Evolutionary conservation across 2,888 invertebrate species (phyloP).

Genomic region (Synanthedon andrenaeformis): DNA sequence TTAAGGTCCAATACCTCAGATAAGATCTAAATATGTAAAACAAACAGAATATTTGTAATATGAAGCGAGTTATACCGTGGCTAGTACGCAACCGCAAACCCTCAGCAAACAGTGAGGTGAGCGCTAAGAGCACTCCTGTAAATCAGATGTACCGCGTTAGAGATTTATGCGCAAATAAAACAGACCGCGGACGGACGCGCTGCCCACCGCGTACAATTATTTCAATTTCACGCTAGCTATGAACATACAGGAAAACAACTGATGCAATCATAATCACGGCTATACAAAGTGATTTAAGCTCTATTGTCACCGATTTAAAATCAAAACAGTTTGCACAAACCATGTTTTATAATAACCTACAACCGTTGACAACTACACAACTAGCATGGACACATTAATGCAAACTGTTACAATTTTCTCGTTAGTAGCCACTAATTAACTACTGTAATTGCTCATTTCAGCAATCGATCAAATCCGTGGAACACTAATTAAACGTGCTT

Average conservation of each 20-base stretch:
- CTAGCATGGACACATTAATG: background rate
- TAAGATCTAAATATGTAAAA: no score
- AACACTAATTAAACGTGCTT: background rate
- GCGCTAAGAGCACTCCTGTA: slow-evolving; percentile 45
- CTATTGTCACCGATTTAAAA: background rate
- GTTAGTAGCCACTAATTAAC: slow-evolving; percentile 36
- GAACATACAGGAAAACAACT: slow-evolving; percentile 5
- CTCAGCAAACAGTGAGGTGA: slow-evolving; percentile 35
- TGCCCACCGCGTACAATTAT: slow-evolving; percentile 46
- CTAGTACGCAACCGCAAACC: slow-evolving; percentile 30
- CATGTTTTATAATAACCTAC: background rate
- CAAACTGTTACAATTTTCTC: slow-evolving; percentile 13
- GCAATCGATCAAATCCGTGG: background rate
- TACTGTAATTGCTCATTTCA: slow-evolving; percentile 15
- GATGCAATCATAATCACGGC: background rate
- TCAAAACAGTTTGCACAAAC: background rate
- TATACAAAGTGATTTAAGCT: background rate
- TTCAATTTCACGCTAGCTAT: slow-evolving; percentile 54
- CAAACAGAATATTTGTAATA: slow-evolving; percentile 2
- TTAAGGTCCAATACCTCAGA: no score
- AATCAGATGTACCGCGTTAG: slow-evolving; percentile 46
- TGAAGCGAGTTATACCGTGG: slow-evolving; percentile 21
- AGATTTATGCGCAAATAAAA: slow-evolving; percentile 56
- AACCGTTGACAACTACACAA: background rate
- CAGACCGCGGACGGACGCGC: slow-evolving; percentile 31